phyloP scores from a whole-genome alignment of 2,113 vertebrate species.

The Oncorhynchus nerka region DNA sequence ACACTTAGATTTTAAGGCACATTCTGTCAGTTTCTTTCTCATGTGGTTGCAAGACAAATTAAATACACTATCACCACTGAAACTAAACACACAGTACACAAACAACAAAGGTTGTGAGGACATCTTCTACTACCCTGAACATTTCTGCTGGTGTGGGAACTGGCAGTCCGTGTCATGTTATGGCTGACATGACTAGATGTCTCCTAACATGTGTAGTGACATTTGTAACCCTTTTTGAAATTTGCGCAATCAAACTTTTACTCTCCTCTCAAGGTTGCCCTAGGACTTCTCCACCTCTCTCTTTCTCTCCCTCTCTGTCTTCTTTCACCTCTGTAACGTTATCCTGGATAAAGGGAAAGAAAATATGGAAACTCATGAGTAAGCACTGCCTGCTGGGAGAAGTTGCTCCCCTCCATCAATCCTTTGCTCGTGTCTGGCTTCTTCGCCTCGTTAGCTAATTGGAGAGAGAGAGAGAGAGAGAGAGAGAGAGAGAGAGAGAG shows the following conservation, averaged over 20 bases:
- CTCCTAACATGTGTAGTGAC: background rate
- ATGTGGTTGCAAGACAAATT: too few species aligned
- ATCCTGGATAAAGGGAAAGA: conserved; percentile 32
- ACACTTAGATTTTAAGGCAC: background rate
- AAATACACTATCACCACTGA: background rate
- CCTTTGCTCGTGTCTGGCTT: conserved; percentile 60
- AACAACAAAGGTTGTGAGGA: too few species aligned
- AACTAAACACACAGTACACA: too few species aligned
- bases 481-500: too few species aligned
- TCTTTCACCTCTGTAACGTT: conserved; percentile 28
- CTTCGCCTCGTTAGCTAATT: conserved; percentile 73
- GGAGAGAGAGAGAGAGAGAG: too few species aligned
- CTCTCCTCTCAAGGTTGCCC: background rate
- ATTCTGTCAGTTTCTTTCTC: too few species aligned
- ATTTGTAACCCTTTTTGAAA: background rate
- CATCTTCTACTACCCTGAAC: background rate
- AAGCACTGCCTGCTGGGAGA: conserved; percentile 69
- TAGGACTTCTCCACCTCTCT: background rate
- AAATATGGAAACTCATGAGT: conserved; percentile 63
- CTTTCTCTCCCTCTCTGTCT: conserved; percentile 9
- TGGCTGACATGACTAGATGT: too few species aligned
- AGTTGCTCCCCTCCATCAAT: conserved; percentile 68
- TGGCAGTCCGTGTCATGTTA: background rate
- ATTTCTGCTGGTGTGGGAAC: too few species aligned
- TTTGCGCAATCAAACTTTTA: too few species aligned